Percentiles rank a stretch among this genome's conserved stretches.
phyloP scores from a whole-genome alignment of 1,140 invertebrate genomes.

The Nasonia giraulti region DNA sequence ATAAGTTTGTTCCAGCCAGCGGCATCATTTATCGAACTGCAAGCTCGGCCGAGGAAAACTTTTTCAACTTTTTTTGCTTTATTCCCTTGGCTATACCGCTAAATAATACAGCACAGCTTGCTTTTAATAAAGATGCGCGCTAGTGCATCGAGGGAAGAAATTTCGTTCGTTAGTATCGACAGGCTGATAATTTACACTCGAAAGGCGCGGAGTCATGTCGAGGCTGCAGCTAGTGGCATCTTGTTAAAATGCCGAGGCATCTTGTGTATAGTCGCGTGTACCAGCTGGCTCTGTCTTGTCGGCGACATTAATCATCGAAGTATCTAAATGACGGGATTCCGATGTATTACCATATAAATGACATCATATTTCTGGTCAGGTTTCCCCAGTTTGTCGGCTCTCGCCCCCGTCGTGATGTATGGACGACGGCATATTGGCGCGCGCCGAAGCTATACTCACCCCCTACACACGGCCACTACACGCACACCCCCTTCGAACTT shows the following conservation, averaged over 20 bases:
- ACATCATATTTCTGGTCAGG: constrained; percentile 81
- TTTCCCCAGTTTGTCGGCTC: constrained; percentile 75
- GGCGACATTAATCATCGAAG: constrained; percentile 78
- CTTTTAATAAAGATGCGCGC: neutral
- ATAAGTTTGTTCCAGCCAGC: constrained; percentile 45
- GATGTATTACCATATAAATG: constrained; percentile 81
- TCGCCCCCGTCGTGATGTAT: constrained; percentile 72
- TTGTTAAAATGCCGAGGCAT: constrained; percentile 49
- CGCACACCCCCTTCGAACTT: constrained; percentile 13
- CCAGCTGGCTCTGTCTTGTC: constrained; percentile 66
- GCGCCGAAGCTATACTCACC: neutral
- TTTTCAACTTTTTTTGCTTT: constrained; percentile 23
- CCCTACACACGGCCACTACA: neutral
- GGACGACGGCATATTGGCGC: constrained; percentile 73
- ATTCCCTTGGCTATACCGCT: too few relatives aligned
- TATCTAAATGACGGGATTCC: constrained; percentile 81
- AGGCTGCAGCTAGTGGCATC: constrained; percentile 3
- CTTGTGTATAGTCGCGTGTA: neutral
- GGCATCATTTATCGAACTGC: constrained; percentile 49
- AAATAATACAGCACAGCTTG: constrained; percentile 13
- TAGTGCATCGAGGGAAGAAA: neutral
- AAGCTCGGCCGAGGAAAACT: constrained; percentile 9
- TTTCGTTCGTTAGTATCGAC: neutral
- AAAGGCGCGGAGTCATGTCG: neutral
- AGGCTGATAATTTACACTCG: neutral